Evolutionary conservation across 2,797 vertebrate genomes (phyloP).

Genomic region (Gastrophryne carolinensis): DNA sequence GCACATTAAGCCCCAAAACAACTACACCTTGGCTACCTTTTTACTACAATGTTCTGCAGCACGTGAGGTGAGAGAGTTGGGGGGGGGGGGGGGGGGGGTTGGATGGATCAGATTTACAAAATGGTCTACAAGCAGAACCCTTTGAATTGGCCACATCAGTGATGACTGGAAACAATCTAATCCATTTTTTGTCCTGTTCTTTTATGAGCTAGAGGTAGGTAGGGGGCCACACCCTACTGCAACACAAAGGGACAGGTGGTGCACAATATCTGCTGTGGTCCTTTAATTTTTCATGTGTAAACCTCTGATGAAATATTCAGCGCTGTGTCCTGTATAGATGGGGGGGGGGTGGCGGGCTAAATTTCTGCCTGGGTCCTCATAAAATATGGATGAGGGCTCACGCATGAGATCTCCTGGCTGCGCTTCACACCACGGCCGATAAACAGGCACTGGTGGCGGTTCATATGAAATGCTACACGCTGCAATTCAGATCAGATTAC

Average conservation of each 20-base stretch:
- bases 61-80: too few species aligned
- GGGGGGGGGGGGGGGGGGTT: too few species aligned
- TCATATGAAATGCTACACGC: background rate
- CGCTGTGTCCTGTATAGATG: background rate
- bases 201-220: background rate
- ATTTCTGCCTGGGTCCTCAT: background rate
- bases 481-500: background rate
- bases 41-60: too few species aligned
- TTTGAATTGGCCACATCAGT: too few species aligned
- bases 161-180: too few species aligned
- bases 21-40: too few species aligned
- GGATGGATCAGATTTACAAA: too few species aligned
- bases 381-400: background rate
- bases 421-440: background rate
- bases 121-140: too few species aligned
- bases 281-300: constrained; percentile 17
- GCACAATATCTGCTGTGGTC: background rate
- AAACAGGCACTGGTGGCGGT: background rate
- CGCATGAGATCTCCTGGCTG: background rate
- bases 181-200: too few species aligned
- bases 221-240: background rate
- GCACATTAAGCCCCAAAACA: too few species aligned
- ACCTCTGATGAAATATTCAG: constrained; percentile 21
- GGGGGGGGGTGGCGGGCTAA: background rate
- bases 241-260: background rate